phyloP scores from a whole-genome alignment of 1,140 invertebrate species.

The Drosophila ogumai region DNA sequence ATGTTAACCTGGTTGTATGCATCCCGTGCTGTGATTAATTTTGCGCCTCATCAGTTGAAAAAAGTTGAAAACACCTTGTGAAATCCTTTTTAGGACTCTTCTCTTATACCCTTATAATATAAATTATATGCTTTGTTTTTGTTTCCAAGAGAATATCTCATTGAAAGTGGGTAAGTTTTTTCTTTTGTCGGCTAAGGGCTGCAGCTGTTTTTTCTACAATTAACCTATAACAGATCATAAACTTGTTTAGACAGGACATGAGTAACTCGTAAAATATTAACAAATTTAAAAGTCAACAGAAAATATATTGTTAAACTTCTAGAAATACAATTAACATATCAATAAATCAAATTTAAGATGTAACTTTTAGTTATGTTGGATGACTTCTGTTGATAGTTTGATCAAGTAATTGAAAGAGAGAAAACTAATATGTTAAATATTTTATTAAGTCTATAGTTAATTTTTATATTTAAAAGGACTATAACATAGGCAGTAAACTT shows the following conservation, averaged over 20 bases:
- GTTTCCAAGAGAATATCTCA: conserved; percentile 1
- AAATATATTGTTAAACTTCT: not conserved
- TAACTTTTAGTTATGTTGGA: not conserved
- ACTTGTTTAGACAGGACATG: not conserved
- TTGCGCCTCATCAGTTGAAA: not conserved
- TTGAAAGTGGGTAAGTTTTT: conserved; percentile 22
- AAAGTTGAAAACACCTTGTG: not conserved
- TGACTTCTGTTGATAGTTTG: not conserved
- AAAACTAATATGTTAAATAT: not conserved
- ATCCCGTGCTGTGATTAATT: conserved; percentile 11
- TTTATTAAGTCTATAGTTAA: not conserved
- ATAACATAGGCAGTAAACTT: not conserved
- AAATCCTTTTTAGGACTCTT: conserved; percentile 4
- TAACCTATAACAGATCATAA: no score
- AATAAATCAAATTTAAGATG: not conserved
- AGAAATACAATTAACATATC: not conserved
- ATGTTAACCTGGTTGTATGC: not conserved
- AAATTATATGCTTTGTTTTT: not conserved
- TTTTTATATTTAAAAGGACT: not conserved
- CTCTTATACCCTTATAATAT: not conserved
- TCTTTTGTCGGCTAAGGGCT: not conserved
- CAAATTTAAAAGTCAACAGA: not conserved
- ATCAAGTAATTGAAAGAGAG: not conserved
- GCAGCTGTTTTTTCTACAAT: conserved; percentile 1
- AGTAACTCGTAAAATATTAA: not conserved